A percentile compares a stretch with the other conserved stretches of the same genome.
Conservation (phyloP, 2,797 vertebrate genomes). For the Dallia pectoralis region DNA sequence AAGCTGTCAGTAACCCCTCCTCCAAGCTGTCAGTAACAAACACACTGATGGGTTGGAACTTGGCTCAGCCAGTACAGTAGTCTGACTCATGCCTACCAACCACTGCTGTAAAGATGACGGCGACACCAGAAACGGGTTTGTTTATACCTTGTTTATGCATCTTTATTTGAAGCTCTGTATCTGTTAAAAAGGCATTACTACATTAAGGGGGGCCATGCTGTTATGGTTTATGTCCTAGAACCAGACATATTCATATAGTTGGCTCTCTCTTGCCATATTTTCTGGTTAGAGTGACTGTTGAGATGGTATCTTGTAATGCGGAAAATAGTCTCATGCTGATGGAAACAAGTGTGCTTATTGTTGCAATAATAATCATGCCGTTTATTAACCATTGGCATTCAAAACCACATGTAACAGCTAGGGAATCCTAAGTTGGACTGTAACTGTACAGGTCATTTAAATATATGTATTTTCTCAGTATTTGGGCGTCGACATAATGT, state of each 20-base stretch:
- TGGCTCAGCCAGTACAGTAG: no score
- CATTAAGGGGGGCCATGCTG: background rate
- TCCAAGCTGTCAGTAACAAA: no score
- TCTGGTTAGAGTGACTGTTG: background rate
- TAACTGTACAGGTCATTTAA: background rate
- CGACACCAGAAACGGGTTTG: background rate
- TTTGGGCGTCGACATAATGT: background rate
- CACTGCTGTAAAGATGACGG: background rate
- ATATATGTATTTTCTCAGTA: background rate
- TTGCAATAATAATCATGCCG: background rate
- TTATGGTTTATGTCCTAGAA: background rate
- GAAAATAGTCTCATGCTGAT: background rate
- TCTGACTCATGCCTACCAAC: no score
- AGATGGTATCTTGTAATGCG: background rate
- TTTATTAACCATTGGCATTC: background rate
- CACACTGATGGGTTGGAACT: no score
- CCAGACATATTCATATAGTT: background rate
- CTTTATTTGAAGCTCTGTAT: background rate
- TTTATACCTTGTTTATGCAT: conserved; percentile 2
- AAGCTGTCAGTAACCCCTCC: no score
- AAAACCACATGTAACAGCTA: background rate
- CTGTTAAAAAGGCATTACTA: background rate
- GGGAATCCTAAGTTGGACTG: background rate
- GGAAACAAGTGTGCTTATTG: background rate
- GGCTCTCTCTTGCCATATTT: background rate